Evolutionary conservation across 2,888 invertebrate species (phyloP), one percentile per base, ranked within the genome.

Genomic region (Elegia similella): DNA sequence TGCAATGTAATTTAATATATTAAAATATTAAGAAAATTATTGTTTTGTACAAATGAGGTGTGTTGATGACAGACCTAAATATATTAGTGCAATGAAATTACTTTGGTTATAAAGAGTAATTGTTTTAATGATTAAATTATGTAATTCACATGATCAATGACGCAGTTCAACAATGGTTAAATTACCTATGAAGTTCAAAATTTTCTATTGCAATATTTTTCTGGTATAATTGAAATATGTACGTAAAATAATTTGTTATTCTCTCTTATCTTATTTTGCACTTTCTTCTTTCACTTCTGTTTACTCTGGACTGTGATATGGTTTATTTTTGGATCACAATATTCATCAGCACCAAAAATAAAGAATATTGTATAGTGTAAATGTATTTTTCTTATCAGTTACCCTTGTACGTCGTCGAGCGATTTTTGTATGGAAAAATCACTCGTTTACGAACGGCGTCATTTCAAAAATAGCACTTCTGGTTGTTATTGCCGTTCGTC

Each of bases 341-440:
- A 76, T 80, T 80, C 77, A 80, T 78, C 76, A 77, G 82, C 82
- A 82, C 81, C 77, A 70, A 78, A 66, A 79, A 76, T 79, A 80
- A 81, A 81, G 64, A 62, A 62, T 78, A 80, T 78, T 80, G 69
- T 77, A 76, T 73, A 73, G 75, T 74, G 70, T 70, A 63, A 62
- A 54, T 42, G 65, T 61, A 57, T 70, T 68, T 67, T 48, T 48
- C 3, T 15, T 48, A 48, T 48, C 23, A 30, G 17, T 64, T 23
- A 23, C 2, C 23, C 5, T 23, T 23, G n/a, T n/a, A n/a, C n/a
- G n/a, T n/a, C n/a, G n/a, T n/a, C n/a, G n/a, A n/a, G n/a, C n/a
- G n/a, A n/a, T n/a, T n/a, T n/a, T n/a, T n/a, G n/a, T n/a, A n/a
- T n/a, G n/a, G n/a, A n/a, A n/a, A n/a, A n/a, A n/a, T n/a, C n/a